phyloP scores from a whole-genome alignment of 2,113 vertebrate genomes.

The Mus spicilegus region DNA sequence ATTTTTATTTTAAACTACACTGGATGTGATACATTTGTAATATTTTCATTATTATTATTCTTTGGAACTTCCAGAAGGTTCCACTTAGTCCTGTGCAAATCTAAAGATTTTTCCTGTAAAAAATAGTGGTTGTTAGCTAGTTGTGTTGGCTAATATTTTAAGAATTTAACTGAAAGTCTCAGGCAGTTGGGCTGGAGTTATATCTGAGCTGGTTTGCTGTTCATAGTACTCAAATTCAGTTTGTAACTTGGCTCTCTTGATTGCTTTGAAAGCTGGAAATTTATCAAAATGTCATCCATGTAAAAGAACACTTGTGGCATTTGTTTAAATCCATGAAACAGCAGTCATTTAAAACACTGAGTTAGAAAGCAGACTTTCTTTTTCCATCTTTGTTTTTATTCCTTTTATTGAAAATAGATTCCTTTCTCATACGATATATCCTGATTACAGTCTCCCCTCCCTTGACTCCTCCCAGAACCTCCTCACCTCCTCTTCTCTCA shows the following conservation, averaged over 20 bases:
- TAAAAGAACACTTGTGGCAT: conserved; percentile 45
- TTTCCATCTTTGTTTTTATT: background rate
- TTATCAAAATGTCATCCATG: conserved; percentile 63
- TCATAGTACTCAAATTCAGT: conserved; percentile 17
- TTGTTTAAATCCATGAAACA: conserved; percentile 69
- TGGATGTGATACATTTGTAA: background rate
- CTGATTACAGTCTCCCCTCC: background rate
- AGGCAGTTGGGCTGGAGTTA: background rate
- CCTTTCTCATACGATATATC: background rate
- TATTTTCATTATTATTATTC: background rate
- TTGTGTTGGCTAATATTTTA: conserved; percentile 43
- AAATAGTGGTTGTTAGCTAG: background rate
- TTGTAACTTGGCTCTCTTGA: conserved; percentile 38
- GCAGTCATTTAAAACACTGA: conserved; percentile 56
- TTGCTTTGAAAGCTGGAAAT: conserved; percentile 64
- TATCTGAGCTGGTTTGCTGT: conserved; percentile 3
- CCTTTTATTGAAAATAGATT: background rate
- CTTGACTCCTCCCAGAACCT: background rate
- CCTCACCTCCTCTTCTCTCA: background rate
- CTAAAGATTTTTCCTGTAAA: conserved; percentile 10
- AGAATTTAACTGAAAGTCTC: conserved; percentile 18
- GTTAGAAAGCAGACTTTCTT: conserved; percentile 38
- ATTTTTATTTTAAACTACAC: conserved; percentile 55
- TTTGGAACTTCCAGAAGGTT: background rate
- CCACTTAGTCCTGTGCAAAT: background rate